phyloP scores from a whole-genome alignment of 2,113 vertebrate genomes.

The Rhadina sibilatrix region DNA sequence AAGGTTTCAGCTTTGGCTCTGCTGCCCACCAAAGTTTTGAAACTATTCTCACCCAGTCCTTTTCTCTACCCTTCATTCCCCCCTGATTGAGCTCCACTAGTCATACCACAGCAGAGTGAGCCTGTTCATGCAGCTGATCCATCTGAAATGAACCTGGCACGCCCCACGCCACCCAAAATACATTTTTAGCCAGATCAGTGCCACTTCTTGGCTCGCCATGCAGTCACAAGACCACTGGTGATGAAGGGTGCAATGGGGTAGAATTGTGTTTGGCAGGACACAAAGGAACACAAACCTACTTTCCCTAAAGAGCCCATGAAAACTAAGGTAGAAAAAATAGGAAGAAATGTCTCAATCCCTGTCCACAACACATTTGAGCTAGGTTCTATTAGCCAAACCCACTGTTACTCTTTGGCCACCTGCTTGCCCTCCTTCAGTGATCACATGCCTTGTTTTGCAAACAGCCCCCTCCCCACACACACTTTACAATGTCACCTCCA shows the following conservation, averaged over 20 bases:
- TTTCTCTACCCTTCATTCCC: rapidly evolving
- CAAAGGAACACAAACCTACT: background rate
- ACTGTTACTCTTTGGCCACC: background rate
- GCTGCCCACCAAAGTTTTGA: background rate
- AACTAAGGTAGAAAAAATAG: background rate
- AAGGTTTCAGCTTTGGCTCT: background rate
- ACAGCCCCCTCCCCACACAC: background rate
- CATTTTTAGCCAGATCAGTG: background rate
- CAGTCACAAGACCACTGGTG: background rate
- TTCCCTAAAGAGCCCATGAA: background rate
- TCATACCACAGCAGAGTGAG: rapidly evolving
- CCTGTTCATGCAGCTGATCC: rapidly evolving
- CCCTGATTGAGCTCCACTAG: background rate
- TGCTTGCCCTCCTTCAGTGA: background rate
- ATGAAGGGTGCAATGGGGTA: background rate
- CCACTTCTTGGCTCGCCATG: rapidly evolving
- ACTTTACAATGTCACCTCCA: background rate
- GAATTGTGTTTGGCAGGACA: background rate
- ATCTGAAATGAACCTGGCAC: background rate
- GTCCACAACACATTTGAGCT: background rate
- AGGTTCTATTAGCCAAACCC: background rate
- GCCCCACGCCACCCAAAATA: rapidly evolving
- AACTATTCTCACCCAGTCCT: background rate
- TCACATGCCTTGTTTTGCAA: rapidly evolving
- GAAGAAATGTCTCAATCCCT: background rate